Evolutionary conservation across 2,888 invertebrate species (phyloP), one percentile per base, ranked within the genome.

Genomic region (Polydesmus complanatus): DNA sequence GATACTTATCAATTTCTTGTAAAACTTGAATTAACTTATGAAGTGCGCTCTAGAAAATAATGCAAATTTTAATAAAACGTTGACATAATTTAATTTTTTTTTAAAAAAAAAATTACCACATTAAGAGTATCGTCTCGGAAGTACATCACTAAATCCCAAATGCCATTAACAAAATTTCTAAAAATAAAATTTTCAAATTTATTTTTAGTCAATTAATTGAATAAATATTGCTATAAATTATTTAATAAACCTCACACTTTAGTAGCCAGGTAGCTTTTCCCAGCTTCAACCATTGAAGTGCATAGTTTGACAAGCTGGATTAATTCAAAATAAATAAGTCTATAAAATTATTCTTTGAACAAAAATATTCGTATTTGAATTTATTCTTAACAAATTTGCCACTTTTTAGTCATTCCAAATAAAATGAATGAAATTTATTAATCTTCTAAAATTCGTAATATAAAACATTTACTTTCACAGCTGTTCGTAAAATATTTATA

Each of bases 1-100:
- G 89, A 72, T 88, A 93, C 73, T 93, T 94, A 73, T 89, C 87
- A 84, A 94, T 89, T 78, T 95, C 94, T 76, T 89, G 83, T 62
- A 93, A 78, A 59, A 85, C 83, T 70, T 87, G 82, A 65, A 86
- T 85, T 66, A 88, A 78, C 74, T 85, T 85, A 68, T 83, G 84
- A 56, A 94, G 77, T 48, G 86, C 84, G 26, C 67, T 68, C 72
- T 73, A 67, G 54, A 27, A 54, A 53, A 27, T 18, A 8, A 22
- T 23, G 22, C 18, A 50, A 57, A 19, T 18, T 25, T 22, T 14
- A 23, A 49, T 50, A 52, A 57, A 26, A 21, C 25, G 37, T 27
- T n/a, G 2, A 48, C 21, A 26, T 21, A 47, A 47, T 8, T 23
- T 27, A n/a, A 23, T 27, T 11, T 22, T 14, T 18, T 21, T 26